Conservation (phyloP, 2,113 vertebrate genomes). For the Bothrops jararaca region DNA sequence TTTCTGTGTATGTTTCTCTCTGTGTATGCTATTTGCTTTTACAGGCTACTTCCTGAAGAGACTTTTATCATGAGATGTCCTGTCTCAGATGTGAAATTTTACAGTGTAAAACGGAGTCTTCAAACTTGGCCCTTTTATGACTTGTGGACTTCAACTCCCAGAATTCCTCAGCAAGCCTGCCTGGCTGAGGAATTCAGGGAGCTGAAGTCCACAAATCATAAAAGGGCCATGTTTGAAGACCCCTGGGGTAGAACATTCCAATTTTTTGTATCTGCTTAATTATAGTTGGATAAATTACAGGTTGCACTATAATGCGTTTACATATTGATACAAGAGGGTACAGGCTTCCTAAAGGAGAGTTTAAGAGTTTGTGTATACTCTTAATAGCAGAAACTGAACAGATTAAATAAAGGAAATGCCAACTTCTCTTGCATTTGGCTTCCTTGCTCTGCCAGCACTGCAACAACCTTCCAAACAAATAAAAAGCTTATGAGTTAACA, state of each 20-base stretch:
- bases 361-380: not conserved
- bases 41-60: not conserved
- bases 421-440: not conserved
- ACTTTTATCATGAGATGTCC: not conserved
- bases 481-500: conserved; percentile 34
- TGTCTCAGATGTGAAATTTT: not conserved
- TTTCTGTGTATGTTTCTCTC: not conserved
- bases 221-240: too few relatives aligned
- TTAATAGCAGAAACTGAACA: not conserved
- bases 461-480: conserved; percentile 30
- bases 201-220: too few relatives aligned
- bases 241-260: not conserved
- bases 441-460: conserved; percentile 5
- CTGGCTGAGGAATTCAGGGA: too few relatives aligned
- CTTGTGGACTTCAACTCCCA: too few relatives aligned
- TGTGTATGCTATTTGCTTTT: not conserved
- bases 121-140: too few relatives aligned
- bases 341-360: not conserved
- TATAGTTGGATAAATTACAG: not conserved
- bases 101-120: not conserved
- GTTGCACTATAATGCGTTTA: not conserved
- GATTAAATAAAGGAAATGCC: conserved; percentile 6
- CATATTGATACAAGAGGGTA: not conserved
- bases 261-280: not conserved
- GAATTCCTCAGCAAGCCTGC: too few relatives aligned